Base-by-base conservation (phyloP, 2,888 invertebrate species). In the Nemoura dubitans region DNA sequence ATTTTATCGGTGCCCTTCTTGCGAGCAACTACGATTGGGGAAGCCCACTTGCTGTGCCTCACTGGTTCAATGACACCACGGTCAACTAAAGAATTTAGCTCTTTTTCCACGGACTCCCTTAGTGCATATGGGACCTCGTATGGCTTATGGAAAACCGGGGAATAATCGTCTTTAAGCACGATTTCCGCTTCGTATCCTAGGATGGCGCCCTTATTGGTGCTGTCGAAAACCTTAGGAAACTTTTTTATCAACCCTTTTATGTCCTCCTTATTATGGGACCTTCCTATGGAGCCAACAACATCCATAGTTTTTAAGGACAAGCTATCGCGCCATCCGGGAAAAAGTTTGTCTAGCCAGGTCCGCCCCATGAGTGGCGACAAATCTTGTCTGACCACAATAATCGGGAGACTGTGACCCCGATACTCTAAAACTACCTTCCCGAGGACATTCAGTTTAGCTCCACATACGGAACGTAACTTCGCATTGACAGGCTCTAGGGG, bases 21-120 rank as follows among this genome's bases (percentile, higher is more conserved):
- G 29, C 89, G 89, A 1, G 90, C 90, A 76, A 90, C 87, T 0
- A 90, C 90, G 5, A 90, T 78, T 26, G 78, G 78, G 7, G 78
- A 78, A 16, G 78, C 27, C 78, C 78, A 78, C 14, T 78, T 28
- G 29, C 78, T 78, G 78, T 78, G 78, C 29, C 29, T 78, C 27
- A 78, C 78, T 10, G 78, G 78, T 26, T 28, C 14, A 14, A 78
- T 78, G 29, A 78, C 78, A 7, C 78, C 27, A 26, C 78, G 27
- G 2, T 21, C 29, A 2, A 10, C 78, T 3, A 78, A 78, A 2
- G 27, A 28, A 26, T 28, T 28, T 2, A 78, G 29, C n/a, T 78
- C 78, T 26, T 7, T 2, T 28, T 78, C 78, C 10, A 78, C 78
- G 2, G 78, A 2, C n/a, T 16, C 27, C 27, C 6, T 78, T 14